Percentiles rank a stretch among this genome's conserved stretches.
phyloP scores from a whole-genome alignment of 2,113 vertebrate genomes.

The Sceloporus tristichus region DNA sequence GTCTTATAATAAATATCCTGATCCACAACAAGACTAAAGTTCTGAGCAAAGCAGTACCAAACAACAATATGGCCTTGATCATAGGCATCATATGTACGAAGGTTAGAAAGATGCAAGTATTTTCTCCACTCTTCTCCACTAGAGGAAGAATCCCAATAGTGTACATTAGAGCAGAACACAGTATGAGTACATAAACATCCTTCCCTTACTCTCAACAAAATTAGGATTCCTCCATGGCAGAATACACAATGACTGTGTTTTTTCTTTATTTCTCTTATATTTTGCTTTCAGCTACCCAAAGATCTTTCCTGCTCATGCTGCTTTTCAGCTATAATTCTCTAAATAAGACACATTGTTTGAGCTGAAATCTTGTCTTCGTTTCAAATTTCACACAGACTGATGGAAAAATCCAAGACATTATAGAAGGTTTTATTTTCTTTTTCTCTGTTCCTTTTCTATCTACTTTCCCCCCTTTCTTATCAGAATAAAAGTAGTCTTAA shows the following conservation, averaged over 20 bases:
- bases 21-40: conserved; percentile 22
- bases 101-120: not conserved
- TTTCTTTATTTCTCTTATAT: not conserved
- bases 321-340: not conserved
- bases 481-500: not conserved
- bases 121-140: not conserved
- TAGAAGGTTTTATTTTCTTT: not conserved
- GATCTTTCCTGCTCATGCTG: not conserved
- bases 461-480: not conserved
- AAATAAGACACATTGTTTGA: not conserved
- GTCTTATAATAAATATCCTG: conserved; percentile 47
- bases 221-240: not conserved
- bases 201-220: not conserved
- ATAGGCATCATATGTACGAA: not conserved
- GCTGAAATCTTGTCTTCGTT: not conserved
- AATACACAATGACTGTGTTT: not conserved
- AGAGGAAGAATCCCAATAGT: not conserved
- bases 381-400: not conserved
- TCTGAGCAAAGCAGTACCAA: conserved; percentile 7
- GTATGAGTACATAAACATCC: not conserved
- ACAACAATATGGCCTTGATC: not conserved
- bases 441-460: not conserved
- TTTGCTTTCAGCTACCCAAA: not conserved
- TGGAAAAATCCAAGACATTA: not conserved
- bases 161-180: not conserved